These are phyloP conservation scores for Pediacus dermestoides DNA, from an alignment of 2,888 invertebrate species.

Conservation along the genomic window DNA sequence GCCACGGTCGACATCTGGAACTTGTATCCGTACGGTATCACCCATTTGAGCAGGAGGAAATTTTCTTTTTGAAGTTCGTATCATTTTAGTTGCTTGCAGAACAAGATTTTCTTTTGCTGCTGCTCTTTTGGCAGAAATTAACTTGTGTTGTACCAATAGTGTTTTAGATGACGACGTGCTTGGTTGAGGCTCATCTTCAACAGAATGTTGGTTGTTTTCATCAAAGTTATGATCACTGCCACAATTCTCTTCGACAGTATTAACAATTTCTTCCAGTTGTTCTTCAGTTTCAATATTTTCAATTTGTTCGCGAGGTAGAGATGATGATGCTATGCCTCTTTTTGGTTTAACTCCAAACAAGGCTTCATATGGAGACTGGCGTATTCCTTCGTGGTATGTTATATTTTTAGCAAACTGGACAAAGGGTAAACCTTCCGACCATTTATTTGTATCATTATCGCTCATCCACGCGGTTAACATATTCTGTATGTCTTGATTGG, in stretches of 20 bases:
- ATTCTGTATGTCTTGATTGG: slow-evolving; percentile 42
- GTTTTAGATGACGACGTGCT: slow-evolving; percentile 22
- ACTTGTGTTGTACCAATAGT: slow-evolving; percentile 21
- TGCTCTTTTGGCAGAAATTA: too few relatives aligned
- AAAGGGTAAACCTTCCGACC: slow-evolving; percentile 44
- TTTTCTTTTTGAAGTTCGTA: slow-evolving; percentile 15
- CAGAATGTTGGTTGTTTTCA: too few relatives aligned
- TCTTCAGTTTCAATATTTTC: slow-evolving; percentile 17
- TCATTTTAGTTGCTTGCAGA: slow-evolving; percentile 14
- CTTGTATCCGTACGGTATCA: slow-evolving; percentile 26
- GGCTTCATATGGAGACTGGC: slow-evolving; percentile 30
- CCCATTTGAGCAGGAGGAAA: slow-evolving; percentile 25
- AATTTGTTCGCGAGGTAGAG: slow-evolving; percentile 18
- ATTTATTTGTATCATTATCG: slow-evolving; percentile 38
- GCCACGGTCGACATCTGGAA: slow-evolving; percentile 22
- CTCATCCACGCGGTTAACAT: slow-evolving; percentile 42
- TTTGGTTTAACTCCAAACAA: slow-evolving; percentile 24
- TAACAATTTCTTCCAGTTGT: slow-evolving; percentile 20
- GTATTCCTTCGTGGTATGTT: slow-evolving; percentile 39
- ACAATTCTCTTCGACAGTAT: slow-evolving; percentile 27
- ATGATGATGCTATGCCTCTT: slow-evolving; percentile 16
- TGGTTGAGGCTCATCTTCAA: too few relatives aligned
- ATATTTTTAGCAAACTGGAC: slow-evolving; percentile 47
- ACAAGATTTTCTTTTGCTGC: slow-evolving; percentile 21
- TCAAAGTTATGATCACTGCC: slow-evolving; percentile 23